Percentiles rank a stretch among this genome's conserved stretches.
Evolutionary conservation across 2,888 invertebrate genomes (phyloP).

Genomic region (Acheta domesticus): DNA sequence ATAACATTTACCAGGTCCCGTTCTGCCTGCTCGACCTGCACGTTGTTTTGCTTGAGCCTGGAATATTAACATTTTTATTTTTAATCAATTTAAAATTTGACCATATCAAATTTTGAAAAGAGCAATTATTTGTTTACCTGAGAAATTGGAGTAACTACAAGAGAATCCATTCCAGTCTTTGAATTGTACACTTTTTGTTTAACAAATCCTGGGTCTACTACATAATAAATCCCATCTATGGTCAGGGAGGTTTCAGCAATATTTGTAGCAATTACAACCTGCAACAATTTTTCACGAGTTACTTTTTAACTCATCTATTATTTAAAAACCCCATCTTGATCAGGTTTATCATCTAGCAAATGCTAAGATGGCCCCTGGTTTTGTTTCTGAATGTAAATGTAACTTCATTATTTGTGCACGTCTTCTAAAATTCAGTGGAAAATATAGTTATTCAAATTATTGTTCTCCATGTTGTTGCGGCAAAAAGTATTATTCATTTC

Average conservation of each 20-base stretch:
- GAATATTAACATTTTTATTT: conserved; percentile 28
- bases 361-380: no score
- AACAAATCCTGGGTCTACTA: conserved; percentile 99
- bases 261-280: conserved; percentile 95
- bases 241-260: conserved; percentile 99
- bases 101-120: conserved; percentile 21
- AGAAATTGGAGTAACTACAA: conserved; percentile 98
- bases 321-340: no score
- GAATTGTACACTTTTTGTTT: conserved; percentile 99
- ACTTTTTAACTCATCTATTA: not conserved
- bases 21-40: conserved; percentile 93
- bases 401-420: no score
- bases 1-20: conserved; percentile 97
- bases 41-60: conserved; percentile 96
- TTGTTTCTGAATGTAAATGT: no score
- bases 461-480: no score
- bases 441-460: no score
- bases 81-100: not conserved
- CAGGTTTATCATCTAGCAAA: no score
- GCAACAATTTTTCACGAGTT: conserved; percentile 25
- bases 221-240: conserved; percentile 98
- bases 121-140: conserved; percentile 56
- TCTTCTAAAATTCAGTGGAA: no score
- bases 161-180: conserved; percentile 96
- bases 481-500: no score